Evolutionary conservation across 37 sponge, comb jelly and placozoan species (phyloP).

Genomic region (Geodia barretti): DNA sequence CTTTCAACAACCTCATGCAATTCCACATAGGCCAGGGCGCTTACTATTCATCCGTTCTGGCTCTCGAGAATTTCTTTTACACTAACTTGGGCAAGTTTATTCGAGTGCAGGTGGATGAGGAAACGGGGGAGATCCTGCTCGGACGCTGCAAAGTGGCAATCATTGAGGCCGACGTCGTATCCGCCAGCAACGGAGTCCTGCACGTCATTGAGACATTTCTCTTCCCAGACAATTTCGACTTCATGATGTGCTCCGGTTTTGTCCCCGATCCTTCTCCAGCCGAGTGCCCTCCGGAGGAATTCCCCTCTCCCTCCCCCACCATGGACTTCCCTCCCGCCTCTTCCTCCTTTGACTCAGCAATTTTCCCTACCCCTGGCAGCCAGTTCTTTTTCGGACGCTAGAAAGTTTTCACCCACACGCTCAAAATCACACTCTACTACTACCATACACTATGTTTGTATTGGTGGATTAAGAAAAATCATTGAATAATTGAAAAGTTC

Average conservation of each 20-base stretch:
- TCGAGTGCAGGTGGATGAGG: neutral
- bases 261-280: constrained; percentile 44
- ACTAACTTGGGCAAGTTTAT: constrained; percentile 11
- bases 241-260: constrained; percentile 16
- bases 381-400: no score
- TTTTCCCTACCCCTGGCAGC: no score
- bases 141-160: neutral
- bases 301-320: neutral
- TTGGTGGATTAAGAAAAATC: no score
- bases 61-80: neutral
- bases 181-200: constrained; percentile 60
- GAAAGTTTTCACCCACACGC: neutral
- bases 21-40: constrained; percentile 37
- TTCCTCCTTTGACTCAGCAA: neutral
- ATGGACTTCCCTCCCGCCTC: neutral
- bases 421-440: neutral
- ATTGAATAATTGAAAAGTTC: neutral
- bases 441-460: neutral
- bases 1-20: constrained; percentile 31
- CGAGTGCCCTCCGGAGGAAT: constrained; percentile 1
- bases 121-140: constrained; percentile 3
- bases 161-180: constrained; percentile 11
- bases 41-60: constrained; percentile 33
- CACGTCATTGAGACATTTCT: constrained; percentile 25
- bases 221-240: constrained; percentile 25